Conservation (phyloP, 2,888 invertebrate species). For the Tenthredo amoena region DNA sequence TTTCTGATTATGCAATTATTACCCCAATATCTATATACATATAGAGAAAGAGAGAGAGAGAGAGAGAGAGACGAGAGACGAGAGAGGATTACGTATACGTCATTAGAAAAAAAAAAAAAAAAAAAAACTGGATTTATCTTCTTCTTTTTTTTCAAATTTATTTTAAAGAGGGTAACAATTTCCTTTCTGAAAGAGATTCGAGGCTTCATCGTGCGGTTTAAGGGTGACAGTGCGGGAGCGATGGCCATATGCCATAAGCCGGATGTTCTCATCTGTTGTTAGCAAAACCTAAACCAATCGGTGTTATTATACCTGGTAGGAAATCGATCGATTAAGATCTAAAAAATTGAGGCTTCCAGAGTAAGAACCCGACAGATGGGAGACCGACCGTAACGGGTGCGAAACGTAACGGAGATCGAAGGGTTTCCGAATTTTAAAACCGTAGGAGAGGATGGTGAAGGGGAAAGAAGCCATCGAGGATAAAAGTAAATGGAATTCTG, state of each 20-base stretch:
- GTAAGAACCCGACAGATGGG: slow-evolving; percentile 19
- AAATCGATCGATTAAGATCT: slow-evolving; percentile 28
- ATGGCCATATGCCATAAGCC: slow-evolving; percentile 27
- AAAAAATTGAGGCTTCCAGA: slow-evolving; percentile 8
- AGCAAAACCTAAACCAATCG: slow-evolving; percentile 17
- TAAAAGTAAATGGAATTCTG: neutral
- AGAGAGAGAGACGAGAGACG: neutral
- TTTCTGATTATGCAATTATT: slow-evolving; percentile 26
- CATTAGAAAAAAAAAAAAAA: neutral
- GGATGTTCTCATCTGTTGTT: slow-evolving; percentile 3
- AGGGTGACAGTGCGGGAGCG: neutral
- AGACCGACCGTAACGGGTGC: neutral
- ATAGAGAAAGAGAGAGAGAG: neutral
- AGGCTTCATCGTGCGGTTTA: neutral
- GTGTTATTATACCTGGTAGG: neutral
- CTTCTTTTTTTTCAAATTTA: neutral
- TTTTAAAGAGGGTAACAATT: neutral
- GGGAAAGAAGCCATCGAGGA: neutral
- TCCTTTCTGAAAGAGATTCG: neutral
- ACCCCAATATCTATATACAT: neutral
- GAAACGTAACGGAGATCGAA: slow-evolving; percentile 4
- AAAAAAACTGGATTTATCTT: neutral
- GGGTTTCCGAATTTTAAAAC: slow-evolving; percentile 11
- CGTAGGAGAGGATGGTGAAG: neutral
- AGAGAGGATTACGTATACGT: neutral